Conservation (phyloP, 2,797 vertebrate species). For the Odontamblyopus lacepedii region DNA sequence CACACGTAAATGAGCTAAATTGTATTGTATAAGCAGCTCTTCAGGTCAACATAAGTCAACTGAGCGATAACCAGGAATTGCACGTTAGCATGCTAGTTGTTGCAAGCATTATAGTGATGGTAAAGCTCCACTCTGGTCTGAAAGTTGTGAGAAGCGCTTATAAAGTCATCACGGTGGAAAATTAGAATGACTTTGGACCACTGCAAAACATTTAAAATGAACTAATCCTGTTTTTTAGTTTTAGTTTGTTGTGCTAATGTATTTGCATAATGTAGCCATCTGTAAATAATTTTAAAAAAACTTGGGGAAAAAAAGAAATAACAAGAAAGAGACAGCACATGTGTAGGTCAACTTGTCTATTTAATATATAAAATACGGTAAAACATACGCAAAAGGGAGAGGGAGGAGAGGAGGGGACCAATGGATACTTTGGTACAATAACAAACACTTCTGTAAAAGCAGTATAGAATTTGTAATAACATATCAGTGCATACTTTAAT, state of each 20-base stretch:
- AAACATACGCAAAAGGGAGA: constrained; percentile 84
- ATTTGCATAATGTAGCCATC: background rate
- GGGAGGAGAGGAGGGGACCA: constrained; percentile 82
- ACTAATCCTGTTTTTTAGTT: no score
- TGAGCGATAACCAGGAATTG: no score
- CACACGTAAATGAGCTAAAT: no score
- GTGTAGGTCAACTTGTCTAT: constrained; percentile 87
- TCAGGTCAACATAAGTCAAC: no score
- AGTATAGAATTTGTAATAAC: constrained; percentile 93
- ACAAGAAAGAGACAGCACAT: constrained; percentile 21
- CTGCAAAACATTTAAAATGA: no score
- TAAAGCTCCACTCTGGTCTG: no score
- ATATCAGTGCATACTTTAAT: constrained; percentile 97
- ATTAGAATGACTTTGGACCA: no score
- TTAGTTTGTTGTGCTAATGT: background rate
- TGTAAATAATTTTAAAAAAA: background rate
- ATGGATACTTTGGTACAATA: constrained; percentile 95
- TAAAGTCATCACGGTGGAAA: no score
- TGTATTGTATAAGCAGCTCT: no score
- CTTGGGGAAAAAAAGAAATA: background rate
- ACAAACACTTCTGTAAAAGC: constrained; percentile 95
- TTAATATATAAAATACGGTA: constrained; percentile 91
- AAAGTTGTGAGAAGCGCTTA: no score
- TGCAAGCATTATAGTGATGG: no score
- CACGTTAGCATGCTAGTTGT: no score